Evolutionary conservation across 2,113 vertebrate species (phyloP).

Genomic region (Podocnemis expansa): DNA sequence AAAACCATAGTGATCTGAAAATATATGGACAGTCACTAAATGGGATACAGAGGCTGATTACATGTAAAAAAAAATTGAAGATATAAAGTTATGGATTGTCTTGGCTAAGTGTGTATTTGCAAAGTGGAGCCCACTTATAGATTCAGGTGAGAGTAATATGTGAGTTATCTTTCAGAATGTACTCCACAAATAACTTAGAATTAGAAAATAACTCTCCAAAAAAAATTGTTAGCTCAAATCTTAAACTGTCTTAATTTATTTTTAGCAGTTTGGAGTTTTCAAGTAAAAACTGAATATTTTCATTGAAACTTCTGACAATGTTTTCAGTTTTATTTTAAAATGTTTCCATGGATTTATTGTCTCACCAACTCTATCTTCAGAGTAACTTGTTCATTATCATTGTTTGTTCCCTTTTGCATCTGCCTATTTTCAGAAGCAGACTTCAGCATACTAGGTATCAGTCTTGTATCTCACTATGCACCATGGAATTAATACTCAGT

Average conservation of each 20-base stretch:
- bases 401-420: neutral
- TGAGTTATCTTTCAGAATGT: neutral
- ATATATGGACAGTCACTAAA: neutral
- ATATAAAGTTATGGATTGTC: neutral
- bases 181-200: neutral
- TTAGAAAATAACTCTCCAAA: neutral
- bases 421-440: neutral
- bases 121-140: neutral
- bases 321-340: neutral
- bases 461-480: constrained; percentile 23
- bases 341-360: neutral
- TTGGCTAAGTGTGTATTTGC: neutral
- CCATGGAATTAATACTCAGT: neutral
- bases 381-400: neutral
- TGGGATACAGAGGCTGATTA: neutral
- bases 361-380: neutral
- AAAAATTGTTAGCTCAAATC: neutral
- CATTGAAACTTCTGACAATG: neutral
- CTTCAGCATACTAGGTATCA: constrained; percentile 26
- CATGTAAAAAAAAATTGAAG: neutral
- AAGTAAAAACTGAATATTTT: neutral
- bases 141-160: neutral
- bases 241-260: neutral
- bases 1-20: neutral
- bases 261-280: neutral